Evolutionary conservation across 2,113 vertebrate species (phyloP).

Genomic region (Petroica traversi): DNA sequence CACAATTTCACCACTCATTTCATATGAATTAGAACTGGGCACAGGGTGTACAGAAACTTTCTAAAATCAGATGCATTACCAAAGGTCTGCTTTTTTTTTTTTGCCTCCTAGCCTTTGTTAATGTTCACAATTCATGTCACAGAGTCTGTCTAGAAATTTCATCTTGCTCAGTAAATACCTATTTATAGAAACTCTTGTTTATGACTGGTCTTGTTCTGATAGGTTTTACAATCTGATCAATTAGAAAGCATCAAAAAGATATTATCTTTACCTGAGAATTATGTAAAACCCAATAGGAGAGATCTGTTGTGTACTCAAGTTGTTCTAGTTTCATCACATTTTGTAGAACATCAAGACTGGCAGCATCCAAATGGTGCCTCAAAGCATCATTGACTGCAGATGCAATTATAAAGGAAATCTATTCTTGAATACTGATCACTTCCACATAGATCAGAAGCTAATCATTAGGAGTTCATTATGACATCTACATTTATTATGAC

Average conservation of each 20-base stretch:
- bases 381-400: neutral
- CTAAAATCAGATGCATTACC: neutral
- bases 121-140: neutral
- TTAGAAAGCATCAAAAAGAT: neutral
- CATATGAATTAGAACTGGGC: neutral
- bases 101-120: neutral
- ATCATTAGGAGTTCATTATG: neutral
- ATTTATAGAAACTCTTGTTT: neutral
- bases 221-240: neutral
- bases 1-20: constrained; percentile 28
- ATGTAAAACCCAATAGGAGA: neutral
- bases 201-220: neutral
- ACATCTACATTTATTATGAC: neutral
- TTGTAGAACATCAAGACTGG: neutral
- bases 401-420: neutral
- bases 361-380: neutral
- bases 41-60: neutral
- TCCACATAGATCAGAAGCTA: neutral
- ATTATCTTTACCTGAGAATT: neutral
- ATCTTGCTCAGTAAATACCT: neutral
- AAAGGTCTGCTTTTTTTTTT: neutral
- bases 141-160: neutral
- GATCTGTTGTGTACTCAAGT: neutral
- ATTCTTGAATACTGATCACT: neutral
- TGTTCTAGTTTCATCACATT: neutral